Base-by-base conservation (phyloP, 2,888 invertebrate genomes). In the Dysmachus trigonus region DNA sequence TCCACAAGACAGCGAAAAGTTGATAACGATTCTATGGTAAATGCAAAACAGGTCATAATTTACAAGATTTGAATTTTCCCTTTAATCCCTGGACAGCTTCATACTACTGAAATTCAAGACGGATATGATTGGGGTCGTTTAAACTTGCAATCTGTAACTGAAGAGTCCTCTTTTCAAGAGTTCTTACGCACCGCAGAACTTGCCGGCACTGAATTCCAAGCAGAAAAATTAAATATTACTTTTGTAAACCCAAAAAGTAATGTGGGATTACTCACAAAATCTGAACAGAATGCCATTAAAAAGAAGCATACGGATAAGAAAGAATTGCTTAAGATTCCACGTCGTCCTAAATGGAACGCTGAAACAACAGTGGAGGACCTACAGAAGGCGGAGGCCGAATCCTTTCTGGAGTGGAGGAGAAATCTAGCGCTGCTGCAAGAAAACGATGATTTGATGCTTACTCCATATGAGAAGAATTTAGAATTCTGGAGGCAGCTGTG, bases 401-500 rank as follows among this genome's bases (percentile, higher is more conserved):
- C 95, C 2, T 99, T 99, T 90, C 92, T 99, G 0, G 95, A 96
- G 86, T 99, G 99, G 99, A 93, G 99, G 88, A 94, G 97, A 81
- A 93, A 95, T 85, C 93, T 99, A 85, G 96, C 98, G 2, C 91
- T 94, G 33, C 91, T 98, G 18, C 97, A 96, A 91, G 96, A 97
- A 88, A 93, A 95, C 18, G 95, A 98, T 73, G 95, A 95, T 0
- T 93, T 99, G 2, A 93, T 97, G 0, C 92, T 99, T 88, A 99
- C 99, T 0, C 99, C 99, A 0, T 99, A 98, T 92, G 99, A 99
- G 90, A 96, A 98, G 90, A 99, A 99, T 92, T 92, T 99, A 27
- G 98, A 99, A 91, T 97, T 99, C 89, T 99, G 99, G 99, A 94
- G 98, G 77, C 99, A 99, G 91, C 91, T 99, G 41, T 99, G 99